Evolutionary conservation across 37 sponge, comb jelly and placozoan genomes (phyloP).

Genomic region (Ephydatia muelleri): DNA sequence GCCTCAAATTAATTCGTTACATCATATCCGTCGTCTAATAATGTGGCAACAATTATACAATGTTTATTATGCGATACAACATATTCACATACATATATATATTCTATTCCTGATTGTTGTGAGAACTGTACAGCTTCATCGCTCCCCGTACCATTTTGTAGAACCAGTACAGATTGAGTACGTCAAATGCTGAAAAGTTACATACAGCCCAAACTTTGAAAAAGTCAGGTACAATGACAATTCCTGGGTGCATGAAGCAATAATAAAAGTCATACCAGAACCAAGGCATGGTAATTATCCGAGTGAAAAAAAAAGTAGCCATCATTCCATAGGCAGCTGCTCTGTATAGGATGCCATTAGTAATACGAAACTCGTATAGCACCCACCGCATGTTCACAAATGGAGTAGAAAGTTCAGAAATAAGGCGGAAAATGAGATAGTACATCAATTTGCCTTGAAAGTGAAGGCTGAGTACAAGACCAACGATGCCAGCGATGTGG

Average conservation of each 20-base stretch:
- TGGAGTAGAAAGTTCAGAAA: conserved; percentile 62
- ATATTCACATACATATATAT: background rate
- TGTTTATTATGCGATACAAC: no score
- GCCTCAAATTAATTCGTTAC: no score
- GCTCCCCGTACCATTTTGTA: conserved; percentile 58
- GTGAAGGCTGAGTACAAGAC: conserved; percentile 29
- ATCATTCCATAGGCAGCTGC: conserved; percentile 46
- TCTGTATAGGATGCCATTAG: background rate
- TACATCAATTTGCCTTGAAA: conserved; percentile 37
- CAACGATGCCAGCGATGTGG: conserved; percentile 41
- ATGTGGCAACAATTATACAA: no score
- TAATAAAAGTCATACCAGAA: conserved; percentile 36
- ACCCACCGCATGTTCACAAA: conserved; percentile 51
- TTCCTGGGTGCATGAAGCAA: background rate
- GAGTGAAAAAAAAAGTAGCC: conserved; percentile 48
- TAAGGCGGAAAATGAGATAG: conserved; percentile 38
- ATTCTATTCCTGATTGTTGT: background rate
- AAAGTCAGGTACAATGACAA: background rate
- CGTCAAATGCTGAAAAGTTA: conserved; percentile 48
- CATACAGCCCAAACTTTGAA: conserved; percentile 25
- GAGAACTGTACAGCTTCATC: conserved; percentile 19
- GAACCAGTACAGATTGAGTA: conserved; percentile 71
- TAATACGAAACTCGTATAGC: conserved; percentile 8
- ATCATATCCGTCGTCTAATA: no score
- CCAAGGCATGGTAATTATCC: conserved; percentile 55